Percentiles rank a stretch among this genome's conserved stretches.
These are phyloP conservation scores for Pocillopora meandrina DNA, from an alignment of 92 coral and sea anemone genomes.

Conservation along the genomic window DNA sequence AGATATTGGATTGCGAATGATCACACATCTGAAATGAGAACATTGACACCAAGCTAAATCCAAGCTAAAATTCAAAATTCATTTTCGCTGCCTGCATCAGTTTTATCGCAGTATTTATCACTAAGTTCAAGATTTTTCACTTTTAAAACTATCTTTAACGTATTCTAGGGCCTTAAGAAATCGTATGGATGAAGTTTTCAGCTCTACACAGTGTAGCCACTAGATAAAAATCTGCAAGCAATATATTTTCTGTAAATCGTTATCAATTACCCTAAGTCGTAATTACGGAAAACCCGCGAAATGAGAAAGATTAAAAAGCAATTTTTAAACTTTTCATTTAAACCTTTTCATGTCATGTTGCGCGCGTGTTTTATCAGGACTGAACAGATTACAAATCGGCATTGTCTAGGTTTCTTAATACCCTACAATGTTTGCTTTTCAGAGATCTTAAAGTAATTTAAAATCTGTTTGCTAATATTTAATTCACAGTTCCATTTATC, in stretches of 20 bases:
- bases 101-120: not conserved
- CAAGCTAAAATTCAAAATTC: not conserved
- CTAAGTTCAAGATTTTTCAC: too few species aligned
- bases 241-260: not conserved
- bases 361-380: not conserved
- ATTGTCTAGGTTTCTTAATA: not conserved
- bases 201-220: not conserved
- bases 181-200: too few species aligned
- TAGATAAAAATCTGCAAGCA: not conserved
- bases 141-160: too few species aligned
- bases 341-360: not conserved
- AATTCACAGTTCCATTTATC: slow-evolving; percentile 1
- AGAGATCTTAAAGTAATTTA: not conserved
- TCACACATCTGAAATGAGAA: not conserved
- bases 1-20: too few species aligned
- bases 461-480: slow-evolving; percentile 26
- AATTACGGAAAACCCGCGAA: not conserved
- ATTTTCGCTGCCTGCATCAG: not conserved
- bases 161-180: too few species aligned
- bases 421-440: slow-evolving; percentile 5
- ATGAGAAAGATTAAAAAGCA: slow-evolving; percentile 1
- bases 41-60: not conserved
- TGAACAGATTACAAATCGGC: not conserved
- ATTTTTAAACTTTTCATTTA: not conserved
- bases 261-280: not conserved